These are phyloP conservation scores for Druon quercuslanigerum DNA, from an alignment of 1,140 invertebrate genomes.

Conservation along the genomic window DNA sequence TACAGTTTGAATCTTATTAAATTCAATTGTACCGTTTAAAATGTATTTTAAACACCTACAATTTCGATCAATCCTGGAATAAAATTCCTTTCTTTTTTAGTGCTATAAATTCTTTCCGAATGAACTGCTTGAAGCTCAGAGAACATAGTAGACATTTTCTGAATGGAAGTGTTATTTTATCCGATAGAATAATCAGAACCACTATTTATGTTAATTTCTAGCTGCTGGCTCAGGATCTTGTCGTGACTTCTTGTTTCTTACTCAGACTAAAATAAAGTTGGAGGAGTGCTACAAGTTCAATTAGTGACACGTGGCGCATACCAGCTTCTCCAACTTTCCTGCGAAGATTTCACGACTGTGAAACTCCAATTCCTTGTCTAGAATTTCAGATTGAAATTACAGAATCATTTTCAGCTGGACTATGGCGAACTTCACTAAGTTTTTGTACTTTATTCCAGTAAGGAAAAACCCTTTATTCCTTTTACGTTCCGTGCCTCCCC, in stretches of 20 bases:
- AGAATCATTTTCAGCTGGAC: not conserved
- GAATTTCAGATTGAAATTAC: constrained; percentile 9
- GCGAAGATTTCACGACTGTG: constrained; percentile 2
- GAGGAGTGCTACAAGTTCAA: not conserved
- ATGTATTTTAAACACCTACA: too few species aligned
- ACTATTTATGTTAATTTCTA: not conserved
- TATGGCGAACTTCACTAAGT: not conserved
- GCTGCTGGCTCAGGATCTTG: not conserved
- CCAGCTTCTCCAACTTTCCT: not conserved
- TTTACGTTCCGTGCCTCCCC: not conserved
- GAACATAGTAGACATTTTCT: too few species aligned
- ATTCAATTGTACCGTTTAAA: too few species aligned
- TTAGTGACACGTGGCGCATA: constrained; percentile 1
- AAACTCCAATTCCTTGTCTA: not conserved
- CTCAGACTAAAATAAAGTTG: constrained; percentile 3
- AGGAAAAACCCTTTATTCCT: not conserved
- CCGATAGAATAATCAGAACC: not conserved
- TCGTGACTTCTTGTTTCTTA: constrained; percentile 6
- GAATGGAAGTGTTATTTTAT: not conserved
- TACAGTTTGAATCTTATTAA: too few species aligned
- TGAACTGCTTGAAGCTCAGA: too few species aligned
- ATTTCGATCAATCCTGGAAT: too few species aligned
- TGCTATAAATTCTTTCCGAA: too few species aligned
- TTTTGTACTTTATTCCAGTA: not conserved
- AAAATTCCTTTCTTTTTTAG: too few species aligned